Conservation (phyloP, 1,140 invertebrate genomes). For the Yoshiicerus persimilis region DNA sequence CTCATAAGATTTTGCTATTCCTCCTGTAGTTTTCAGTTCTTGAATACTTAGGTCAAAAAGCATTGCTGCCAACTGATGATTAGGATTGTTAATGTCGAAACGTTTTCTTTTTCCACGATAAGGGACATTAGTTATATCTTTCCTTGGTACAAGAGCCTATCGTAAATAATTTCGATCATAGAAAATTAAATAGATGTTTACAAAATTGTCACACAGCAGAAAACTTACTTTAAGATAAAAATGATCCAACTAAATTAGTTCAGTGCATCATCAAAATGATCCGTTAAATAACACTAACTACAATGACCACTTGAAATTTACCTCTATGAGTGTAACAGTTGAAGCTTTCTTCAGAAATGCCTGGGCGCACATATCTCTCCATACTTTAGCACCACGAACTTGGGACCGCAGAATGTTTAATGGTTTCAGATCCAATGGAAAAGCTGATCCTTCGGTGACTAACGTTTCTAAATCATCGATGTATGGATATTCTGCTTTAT, state of each 20-base stretch:
- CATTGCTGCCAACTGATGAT: conserved; percentile 1
- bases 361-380: conserved; percentile 80
- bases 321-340: conserved; percentile 74
- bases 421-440: conserved; percentile 76
- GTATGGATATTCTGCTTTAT: conserved; percentile 73
- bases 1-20: conserved; percentile 30
- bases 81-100: conserved; percentile 20
- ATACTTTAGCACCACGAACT: conserved; percentile 73
- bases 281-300: not conserved
- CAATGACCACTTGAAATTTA: conserved; percentile 55
- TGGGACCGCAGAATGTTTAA: conserved; percentile 75
- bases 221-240: too few relatives aligned
- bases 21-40: conserved; percentile 25
- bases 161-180: not conserved
- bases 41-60: conserved; percentile 20
- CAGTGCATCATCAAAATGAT: too few relatives aligned
- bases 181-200: too few relatives aligned
- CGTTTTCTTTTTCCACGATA: conserved; percentile 42
- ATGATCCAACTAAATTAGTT: too few relatives aligned
- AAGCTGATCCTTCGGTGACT: conserved; percentile 71
- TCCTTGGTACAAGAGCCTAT: conserved; percentile 49
- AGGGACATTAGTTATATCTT: conserved; percentile 42
- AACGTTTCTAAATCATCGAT: conserved; percentile 80
- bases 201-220: too few relatives aligned
- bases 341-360: conserved; percentile 85